phyloP scores from a whole-genome alignment of 2,797 vertebrate genomes.

The Dipus sagitta region DNA sequence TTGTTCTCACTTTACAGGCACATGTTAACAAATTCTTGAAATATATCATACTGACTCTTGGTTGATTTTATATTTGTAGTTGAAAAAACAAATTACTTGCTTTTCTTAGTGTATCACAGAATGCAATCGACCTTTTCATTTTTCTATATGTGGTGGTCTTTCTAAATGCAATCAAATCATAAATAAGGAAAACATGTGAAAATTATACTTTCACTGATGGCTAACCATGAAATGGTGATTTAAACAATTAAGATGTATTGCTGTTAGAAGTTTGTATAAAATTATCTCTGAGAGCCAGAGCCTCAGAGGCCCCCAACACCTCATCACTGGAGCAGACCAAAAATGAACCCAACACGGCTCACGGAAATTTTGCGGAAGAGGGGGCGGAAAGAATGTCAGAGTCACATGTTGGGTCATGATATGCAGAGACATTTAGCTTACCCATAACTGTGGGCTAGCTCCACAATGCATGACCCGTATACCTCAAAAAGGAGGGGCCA shows the following conservation, averaged over 20 bases:
- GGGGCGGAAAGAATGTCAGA: too few species aligned
- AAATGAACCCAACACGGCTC: too few species aligned
- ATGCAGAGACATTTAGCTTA: too few species aligned
- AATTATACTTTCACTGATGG: constrained; percentile 65
- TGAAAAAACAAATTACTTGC: constrained; percentile 31
- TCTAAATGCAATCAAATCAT: background rate
- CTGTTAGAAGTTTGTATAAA: constrained; percentile 74
- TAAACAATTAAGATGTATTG: constrained; percentile 63
- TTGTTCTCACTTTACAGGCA: constrained; percentile 13
- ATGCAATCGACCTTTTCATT: background rate
- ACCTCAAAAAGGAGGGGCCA: too few species aligned
- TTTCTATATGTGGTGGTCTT: constrained; percentile 39
- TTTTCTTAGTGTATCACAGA: constrained; percentile 19
- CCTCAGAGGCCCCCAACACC: too few species aligned
- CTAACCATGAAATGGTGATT: constrained; percentile 72
- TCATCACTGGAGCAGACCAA: too few species aligned
- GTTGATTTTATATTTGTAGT: background rate
- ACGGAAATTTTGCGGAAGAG: too few species aligned
- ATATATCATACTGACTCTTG: background rate
- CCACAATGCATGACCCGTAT: too few species aligned
- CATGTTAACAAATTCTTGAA: background rate
- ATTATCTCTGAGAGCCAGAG: background rate
- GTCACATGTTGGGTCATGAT: too few species aligned
- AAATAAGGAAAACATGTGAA: constrained; percentile 9
- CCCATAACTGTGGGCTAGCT: too few species aligned